phyloP scores from a whole-genome alignment of 1,140 invertebrate species.

The Nilaparvata lugens region DNA sequence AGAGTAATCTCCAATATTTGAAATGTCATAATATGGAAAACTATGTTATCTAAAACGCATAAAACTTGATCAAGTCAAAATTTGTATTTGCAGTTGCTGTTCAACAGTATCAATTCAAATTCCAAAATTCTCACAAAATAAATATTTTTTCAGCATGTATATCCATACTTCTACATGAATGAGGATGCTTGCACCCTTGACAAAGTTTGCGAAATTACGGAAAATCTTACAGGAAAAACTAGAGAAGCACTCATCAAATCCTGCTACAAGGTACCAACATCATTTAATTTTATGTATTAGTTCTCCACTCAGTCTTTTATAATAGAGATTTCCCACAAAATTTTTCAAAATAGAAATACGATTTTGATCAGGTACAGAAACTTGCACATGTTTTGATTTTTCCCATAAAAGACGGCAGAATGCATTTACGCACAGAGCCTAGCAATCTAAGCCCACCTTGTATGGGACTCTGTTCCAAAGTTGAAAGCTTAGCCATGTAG shows the following conservation, averaged over 20 bases:
- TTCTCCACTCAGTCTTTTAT: conserved; percentile 12
- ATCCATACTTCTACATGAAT: conserved; percentile 21
- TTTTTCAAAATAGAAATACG: too few species aligned
- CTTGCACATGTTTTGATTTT: background rate
- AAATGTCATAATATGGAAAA: too few species aligned
- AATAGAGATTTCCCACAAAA: conserved; percentile 12
- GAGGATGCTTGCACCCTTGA: conserved; percentile 14
- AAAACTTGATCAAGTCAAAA: too few species aligned
- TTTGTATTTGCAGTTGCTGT: too few species aligned
- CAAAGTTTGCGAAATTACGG: conserved; percentile 15
- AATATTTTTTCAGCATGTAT: conserved; percentile 23
- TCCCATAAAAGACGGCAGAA: too few species aligned
- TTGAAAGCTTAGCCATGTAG: too few species aligned
- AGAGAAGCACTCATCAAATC: conserved; percentile 14
- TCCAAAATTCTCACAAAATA: background rate
- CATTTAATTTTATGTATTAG: conserved; percentile 15
- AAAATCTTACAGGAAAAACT: conserved; percentile 9
- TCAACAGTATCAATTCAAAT: too few species aligned
- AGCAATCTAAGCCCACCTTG: too few species aligned
- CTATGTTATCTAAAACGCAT: too few species aligned
- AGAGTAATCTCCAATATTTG: too few species aligned
- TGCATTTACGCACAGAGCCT: too few species aligned
- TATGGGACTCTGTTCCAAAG: too few species aligned
- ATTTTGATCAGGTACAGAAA: conserved; percentile 11
- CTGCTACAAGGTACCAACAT: conserved; percentile 22